Conservation (phyloP, 1,140 invertebrate genomes). For the Bombus ignitus region DNA sequence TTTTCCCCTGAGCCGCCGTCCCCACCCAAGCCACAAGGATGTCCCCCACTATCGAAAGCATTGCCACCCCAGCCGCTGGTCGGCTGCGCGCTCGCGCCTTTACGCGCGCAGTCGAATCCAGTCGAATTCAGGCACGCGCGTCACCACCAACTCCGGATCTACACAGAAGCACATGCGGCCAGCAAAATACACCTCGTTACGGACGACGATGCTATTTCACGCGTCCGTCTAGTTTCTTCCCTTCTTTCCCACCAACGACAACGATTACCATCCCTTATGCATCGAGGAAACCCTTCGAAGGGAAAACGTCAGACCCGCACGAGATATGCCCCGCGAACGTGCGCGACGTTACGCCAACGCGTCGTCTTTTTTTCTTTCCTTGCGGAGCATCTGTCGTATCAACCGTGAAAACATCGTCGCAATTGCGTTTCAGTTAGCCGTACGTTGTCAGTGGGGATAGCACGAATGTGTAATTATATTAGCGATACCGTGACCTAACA, state of each 20-base stretch:
- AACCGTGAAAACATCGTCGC: neutral
- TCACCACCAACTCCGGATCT: conserved; percentile 24
- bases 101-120: conserved; percentile 40
- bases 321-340: neutral
- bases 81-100: conserved; percentile 37
- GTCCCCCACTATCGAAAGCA: conserved; percentile 44
- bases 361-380: neutral
- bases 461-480: neutral
- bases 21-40: conserved; percentile 62
- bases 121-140: conserved; percentile 46
- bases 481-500: neutral
- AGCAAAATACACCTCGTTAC: conserved; percentile 32
- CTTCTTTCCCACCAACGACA: neutral
- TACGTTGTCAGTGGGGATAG: no score
- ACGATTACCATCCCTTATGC: no score
- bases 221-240: neutral
- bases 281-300: neutral
- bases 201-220: neutral
- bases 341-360: neutral
- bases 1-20: conserved; percentile 55
- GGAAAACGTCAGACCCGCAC: neutral
- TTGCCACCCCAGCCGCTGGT: conserved; percentile 39
- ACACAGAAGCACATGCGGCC: conserved; percentile 3
- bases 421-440: neutral
- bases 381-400: no score